A percentile compares a stretch with the other conserved stretches of the same genome.
Evolutionary conservation across 2,888 invertebrate species (phyloP).

Genomic region (Eupithecia subfuscata): DNA sequence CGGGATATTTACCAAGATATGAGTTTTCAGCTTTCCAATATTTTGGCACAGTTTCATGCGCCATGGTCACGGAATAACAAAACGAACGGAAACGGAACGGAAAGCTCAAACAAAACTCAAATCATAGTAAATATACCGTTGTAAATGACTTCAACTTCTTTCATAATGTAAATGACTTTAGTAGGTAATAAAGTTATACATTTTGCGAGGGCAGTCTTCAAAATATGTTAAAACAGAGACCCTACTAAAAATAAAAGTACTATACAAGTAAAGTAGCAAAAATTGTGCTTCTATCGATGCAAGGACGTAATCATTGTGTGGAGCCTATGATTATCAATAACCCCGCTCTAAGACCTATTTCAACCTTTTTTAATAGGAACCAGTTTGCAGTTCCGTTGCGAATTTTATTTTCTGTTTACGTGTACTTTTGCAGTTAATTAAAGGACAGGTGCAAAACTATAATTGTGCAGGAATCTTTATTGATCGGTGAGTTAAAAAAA

Average conservation of each 20-base stretch:
- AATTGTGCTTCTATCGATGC: neutral
- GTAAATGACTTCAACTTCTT: too few relatives aligned
- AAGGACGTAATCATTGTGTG: neutral
- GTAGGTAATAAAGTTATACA: too few relatives aligned
- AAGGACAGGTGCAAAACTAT: constrained; percentile 39
- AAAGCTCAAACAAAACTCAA: too few relatives aligned
- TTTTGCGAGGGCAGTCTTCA: too few relatives aligned
- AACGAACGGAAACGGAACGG: too few relatives aligned
- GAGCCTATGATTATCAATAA: constrained; percentile 8
- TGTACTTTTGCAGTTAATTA: constrained; percentile 28
- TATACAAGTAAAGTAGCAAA: neutral
- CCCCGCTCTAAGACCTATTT: constrained; percentile 24
- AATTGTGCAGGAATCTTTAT: constrained; percentile 18
- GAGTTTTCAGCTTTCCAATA: too few relatives aligned
- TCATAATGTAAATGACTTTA: too few relatives aligned
- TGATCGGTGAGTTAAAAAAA: neutral
- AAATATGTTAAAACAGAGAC: too few relatives aligned
- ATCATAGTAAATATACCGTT: too few relatives aligned
- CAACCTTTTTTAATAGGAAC: constrained; percentile 24
- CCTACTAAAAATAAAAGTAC: neutral
- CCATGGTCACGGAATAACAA: too few relatives aligned
- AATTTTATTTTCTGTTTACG: constrained; percentile 25
- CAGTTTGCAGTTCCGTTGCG: constrained; percentile 19
- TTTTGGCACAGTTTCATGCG: too few relatives aligned
- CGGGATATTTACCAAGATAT: too few relatives aligned